phyloP scores from a whole-genome alignment of 35 echinoderm and acorn worm species.

The Apostichopus parvimensis region DNA sequence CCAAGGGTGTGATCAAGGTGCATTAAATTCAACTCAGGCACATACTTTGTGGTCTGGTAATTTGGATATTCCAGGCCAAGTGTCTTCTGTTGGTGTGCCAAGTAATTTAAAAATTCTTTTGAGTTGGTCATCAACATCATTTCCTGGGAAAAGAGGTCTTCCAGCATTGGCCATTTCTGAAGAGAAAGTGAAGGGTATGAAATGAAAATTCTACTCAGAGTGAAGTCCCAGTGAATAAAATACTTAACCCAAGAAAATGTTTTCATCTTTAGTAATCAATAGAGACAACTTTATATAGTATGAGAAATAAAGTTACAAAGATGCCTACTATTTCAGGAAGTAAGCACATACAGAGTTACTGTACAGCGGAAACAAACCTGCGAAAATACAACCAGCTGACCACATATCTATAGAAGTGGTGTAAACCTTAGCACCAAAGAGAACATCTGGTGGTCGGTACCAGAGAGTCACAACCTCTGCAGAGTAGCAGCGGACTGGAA shows the following conservation, averaged over 20 bases:
- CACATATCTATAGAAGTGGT: slow-evolving; percentile 99
- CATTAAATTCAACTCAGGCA: background rate
- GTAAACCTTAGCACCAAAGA: slow-evolving; percentile 97
- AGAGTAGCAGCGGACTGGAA: slow-evolving; percentile 97
- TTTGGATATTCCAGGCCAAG: slow-evolving; percentile 94
- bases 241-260: no score
- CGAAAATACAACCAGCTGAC: slow-evolving; percentile 99
- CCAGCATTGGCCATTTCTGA: slow-evolving; percentile 98
- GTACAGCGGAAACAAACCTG: slow-evolving; percentile 54
- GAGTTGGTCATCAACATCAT: slow-evolving; percentile 98
- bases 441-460: slow-evolving; percentile 96
- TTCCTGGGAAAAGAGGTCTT: slow-evolving; percentile 92
- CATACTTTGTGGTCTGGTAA: slow-evolving; percentile 93
- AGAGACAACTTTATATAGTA: background rate
- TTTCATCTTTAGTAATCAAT: background rate
- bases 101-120: slow-evolving; percentile 97
- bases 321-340: background rate
- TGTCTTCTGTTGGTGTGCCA: slow-evolving; percentile 95
- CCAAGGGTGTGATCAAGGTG: no score
- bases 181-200: no score
- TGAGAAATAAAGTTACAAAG: background rate
- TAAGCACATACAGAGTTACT: background rate
- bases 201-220: background rate
- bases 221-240: background rate
- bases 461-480: slow-evolving; percentile 97